These are phyloP conservation scores for Mobula birostris DNA, from an alignment of 2,113 vertebrate species.

Conservation along the genomic window DNA sequence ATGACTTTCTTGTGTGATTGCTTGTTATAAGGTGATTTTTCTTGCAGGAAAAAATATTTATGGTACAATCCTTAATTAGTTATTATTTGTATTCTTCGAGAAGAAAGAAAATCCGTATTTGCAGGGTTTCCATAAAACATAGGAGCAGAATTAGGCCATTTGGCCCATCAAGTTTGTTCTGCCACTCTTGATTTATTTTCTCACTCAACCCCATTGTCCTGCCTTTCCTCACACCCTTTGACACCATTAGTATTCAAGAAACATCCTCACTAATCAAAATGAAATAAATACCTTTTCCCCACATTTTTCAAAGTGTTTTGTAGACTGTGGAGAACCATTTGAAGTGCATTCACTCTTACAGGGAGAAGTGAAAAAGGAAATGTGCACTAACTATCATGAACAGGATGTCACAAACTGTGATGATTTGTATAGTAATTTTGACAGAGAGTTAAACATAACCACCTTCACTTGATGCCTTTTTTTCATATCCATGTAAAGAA, in stretches of 20 bases:
- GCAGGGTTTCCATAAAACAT: neutral
- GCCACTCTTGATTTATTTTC: no score
- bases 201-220: no score
- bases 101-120: neutral
- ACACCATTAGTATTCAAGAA: no score
- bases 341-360: neutral
- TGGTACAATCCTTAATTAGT: neutral
- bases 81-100: neutral
- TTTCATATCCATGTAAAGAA: neutral
- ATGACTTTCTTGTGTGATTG: neutral
- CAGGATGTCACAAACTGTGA: neutral
- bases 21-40: neutral
- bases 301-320: neutral
- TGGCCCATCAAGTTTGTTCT: no score
- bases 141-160: no score
- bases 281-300: no score
- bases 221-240: no score
- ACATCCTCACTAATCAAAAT: no score
- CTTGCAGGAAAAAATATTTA: neutral
- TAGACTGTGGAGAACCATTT: neutral
- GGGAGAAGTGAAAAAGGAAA: neutral
- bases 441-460: no score
- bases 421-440: neutral
- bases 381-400: neutral
- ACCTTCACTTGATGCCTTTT: neutral